Evolutionary conservation across 2,888 invertebrate species (phyloP), one percentile per base, ranked within the genome.

Genomic region (Pemphredon lugubris): DNA sequence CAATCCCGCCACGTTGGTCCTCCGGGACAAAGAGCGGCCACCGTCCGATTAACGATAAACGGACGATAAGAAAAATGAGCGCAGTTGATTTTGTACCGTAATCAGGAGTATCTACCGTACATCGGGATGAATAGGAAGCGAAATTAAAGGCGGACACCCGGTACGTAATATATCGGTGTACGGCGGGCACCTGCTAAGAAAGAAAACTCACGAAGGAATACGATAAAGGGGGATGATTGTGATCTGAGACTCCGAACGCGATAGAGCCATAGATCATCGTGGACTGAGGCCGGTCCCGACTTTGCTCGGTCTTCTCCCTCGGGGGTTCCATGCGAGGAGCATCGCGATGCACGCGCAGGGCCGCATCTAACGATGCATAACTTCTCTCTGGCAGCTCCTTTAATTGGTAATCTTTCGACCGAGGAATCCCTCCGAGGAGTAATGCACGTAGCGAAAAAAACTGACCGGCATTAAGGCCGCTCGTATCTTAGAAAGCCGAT

Each of bases 251-350:
- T 80, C 80, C 75, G 83, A 82, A 82, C 83, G 85, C 85, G 87
- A 86, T 86, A 86, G 87, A 86, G 86, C 85, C 87, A 87, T 86
- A 86, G 86, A 86, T 86, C 86, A 87, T 86, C 84, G 76, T 71
- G 81, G 77, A 69, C 81, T 71, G 77, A 70, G 82, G 70, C 79
- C 61, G 83, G 83, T 67, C 83, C 78, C 68, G 69, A 64, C 78
- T 65, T 59, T 26, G 80, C 75, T 71, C 75, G 61, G 39, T 61
- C 48, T 54, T 69, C 73, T 65, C 63, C 64, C 65, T 45, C 63
- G 70, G 69, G 82, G 73, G 65, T 63, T 61, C 51, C 77, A 60
- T 68, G 70, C 82, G 77, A 71, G 66, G 73, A 67, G 73, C 80
- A 82, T 82, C 81, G 58, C 76, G 78, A 83, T 82, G 74, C 74